phyloP scores from a whole-genome alignment of 2,888 invertebrate genomes.

The Heteropelma amictum region DNA sequence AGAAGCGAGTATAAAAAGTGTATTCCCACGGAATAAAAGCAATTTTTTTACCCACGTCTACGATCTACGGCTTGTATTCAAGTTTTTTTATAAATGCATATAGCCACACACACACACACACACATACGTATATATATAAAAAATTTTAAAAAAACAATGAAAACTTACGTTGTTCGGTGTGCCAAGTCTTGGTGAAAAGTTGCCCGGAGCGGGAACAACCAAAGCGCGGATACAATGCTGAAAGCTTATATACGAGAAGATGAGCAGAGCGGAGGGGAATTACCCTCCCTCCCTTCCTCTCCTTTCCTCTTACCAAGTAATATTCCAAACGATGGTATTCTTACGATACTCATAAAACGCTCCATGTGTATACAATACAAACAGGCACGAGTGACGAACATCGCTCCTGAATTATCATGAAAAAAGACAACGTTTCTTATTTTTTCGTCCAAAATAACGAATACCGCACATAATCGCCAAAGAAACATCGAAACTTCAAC shows the following conservation, averaged over 20 bases:
- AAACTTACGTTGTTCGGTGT: slow-evolving; percentile 71
- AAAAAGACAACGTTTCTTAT: not conserved
- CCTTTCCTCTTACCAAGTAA: not conserved
- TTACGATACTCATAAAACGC: slow-evolving; percentile 27
- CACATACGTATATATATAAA: not conserved
- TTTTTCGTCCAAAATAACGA: not conserved
- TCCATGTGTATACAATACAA: slow-evolving; percentile 26
- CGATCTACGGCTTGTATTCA: no score
- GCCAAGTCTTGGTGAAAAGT: slow-evolving; percentile 74
- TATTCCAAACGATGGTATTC: slow-evolving; percentile 26
- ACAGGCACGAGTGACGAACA: slow-evolving; percentile 1
- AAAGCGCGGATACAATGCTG: slow-evolving; percentile 65
- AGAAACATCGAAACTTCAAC: no score
- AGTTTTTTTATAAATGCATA: no score
- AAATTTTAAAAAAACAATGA: not conserved
- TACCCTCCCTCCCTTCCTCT: slow-evolving; percentile 56
- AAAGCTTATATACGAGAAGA: slow-evolving; percentile 73
- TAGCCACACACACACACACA: no score
- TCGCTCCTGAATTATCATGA: not conserved
- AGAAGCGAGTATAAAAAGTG: no score
- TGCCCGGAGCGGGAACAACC: slow-evolving; percentile 76
- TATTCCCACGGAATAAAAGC: no score
- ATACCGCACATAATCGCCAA: no score
- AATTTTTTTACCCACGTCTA: no score
- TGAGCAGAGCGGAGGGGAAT: slow-evolving; percentile 44